These are phyloP conservation scores for Perognathus longimembris DNA, from an alignment of 2,113 vertebrate species.

Conservation along the genomic window DNA sequence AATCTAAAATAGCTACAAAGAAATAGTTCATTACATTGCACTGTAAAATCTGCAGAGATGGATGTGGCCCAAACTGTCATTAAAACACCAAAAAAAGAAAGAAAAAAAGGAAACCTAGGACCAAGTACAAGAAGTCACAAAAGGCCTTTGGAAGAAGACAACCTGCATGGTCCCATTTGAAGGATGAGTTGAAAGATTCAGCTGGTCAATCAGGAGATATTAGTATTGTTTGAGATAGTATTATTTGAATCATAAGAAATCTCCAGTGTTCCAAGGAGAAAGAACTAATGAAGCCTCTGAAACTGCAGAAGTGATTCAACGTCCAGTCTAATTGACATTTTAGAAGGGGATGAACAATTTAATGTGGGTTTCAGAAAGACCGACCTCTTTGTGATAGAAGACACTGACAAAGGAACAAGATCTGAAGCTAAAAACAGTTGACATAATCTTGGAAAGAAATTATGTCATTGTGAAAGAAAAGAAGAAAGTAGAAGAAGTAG, in stretches of 20 bases:
- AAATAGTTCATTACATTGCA: background rate
- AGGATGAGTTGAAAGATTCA: background rate
- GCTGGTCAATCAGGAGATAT: background rate
- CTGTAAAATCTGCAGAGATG: background rate
- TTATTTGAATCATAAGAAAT: too few relatives aligned
- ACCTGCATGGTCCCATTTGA: background rate
- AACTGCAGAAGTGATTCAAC: background rate
- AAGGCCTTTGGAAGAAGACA: background rate
- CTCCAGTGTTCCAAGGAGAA: background rate
- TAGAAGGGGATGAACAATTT: background rate
- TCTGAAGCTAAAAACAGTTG: background rate
- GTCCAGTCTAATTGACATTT: background rate
- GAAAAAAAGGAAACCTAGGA: background rate
- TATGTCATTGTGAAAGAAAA: background rate
- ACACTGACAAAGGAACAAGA: background rate
- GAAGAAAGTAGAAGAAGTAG: background rate
- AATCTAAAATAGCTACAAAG: background rate
- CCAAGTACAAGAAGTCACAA: background rate
- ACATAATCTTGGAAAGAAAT: background rate
- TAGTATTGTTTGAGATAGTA: background rate
- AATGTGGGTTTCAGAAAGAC: background rate
- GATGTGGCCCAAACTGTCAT: background rate
- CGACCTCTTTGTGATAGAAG: background rate
- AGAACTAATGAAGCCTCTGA: background rate
- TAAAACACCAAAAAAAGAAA: too few relatives aligned